phyloP scores from a whole-genome alignment of 2,797 vertebrate species.

The Hyperoplus lanceolatus region DNA sequence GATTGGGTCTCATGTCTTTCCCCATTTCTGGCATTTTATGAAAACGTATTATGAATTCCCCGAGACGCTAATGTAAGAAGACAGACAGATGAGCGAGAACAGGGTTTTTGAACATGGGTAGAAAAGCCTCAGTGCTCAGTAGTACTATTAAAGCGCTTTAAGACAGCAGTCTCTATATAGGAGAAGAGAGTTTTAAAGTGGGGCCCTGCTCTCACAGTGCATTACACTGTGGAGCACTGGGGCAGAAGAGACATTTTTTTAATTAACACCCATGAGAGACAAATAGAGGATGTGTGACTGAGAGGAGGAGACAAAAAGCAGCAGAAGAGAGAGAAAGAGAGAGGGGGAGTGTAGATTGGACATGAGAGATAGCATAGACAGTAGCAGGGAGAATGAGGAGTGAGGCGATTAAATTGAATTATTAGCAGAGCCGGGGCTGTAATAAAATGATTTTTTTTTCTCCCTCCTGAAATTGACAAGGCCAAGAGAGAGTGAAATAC shows the following conservation, averaged over 20 bases:
- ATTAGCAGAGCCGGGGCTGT: slow-evolving; percentile 75
- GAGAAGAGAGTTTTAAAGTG: slow-evolving; percentile 67
- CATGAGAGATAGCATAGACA: slow-evolving; percentile 44
- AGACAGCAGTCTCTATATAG: slow-evolving; percentile 59
- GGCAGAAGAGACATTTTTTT: slow-evolving; percentile 83
- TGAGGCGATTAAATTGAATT: slow-evolving; percentile 82
- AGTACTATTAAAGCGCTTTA: slow-evolving; percentile 77
- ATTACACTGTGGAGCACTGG: slow-evolving; percentile 65
- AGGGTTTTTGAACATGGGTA: slow-evolving; percentile 63
- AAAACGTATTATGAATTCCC: slow-evolving; percentile 58
- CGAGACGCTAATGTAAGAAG: slow-evolving; percentile 71
- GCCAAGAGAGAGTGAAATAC: slow-evolving; percentile 16
- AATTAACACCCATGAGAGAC: slow-evolving; percentile 84
- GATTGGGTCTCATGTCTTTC: slow-evolving; percentile 51
- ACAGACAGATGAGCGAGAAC: slow-evolving; percentile 73
- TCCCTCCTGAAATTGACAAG: slow-evolving; percentile 51
- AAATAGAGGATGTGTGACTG: slow-evolving; percentile 70
- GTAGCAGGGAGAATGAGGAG: slow-evolving; percentile 49
- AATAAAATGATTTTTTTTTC: slow-evolving; percentile 69
- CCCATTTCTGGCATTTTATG: slow-evolving; percentile 40
- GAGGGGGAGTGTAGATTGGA: slow-evolving; percentile 37
- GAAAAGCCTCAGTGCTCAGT: slow-evolving; percentile 67
- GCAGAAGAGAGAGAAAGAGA: slow-evolving; percentile 23
- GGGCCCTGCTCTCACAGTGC: slow-evolving; percentile 56
- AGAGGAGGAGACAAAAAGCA: slow-evolving; percentile 59